Conservation (phyloP, 2,113 vertebrate genomes). For the Sigmodon hispidus region DNA sequence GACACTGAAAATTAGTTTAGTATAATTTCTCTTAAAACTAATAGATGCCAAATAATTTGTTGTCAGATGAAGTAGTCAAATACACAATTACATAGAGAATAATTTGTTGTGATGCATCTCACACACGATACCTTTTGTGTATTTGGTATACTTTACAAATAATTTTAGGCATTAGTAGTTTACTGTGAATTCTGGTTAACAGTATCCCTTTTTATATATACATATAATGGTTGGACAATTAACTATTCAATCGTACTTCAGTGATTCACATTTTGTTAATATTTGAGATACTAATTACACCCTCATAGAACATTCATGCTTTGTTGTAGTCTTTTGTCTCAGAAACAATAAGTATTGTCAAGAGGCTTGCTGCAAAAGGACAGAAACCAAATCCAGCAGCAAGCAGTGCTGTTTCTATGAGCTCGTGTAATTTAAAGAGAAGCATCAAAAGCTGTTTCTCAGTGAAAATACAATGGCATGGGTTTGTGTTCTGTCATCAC, state of each 20-base stretch:
- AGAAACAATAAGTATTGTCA: conserved; percentile 78
- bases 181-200: conserved; percentile 25
- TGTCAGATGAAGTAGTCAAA: conserved; percentile 36
- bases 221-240: conserved; percentile 63
- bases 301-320: conserved; percentile 58
- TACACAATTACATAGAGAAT: neutral
- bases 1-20: conserved; percentile 24
- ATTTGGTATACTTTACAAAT: conserved; percentile 33
- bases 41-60: neutral
- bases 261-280: conserved; percentile 76
- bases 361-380: conserved; percentile 78
- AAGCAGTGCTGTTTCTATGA: conserved; percentile 72
- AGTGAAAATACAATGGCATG: conserved; percentile 78
- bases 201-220: conserved; percentile 65
- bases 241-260: conserved; percentile 65
- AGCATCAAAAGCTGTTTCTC: conserved; percentile 73
- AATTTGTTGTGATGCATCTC: neutral
- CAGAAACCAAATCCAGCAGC: conserved; percentile 46
- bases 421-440: conserved; percentile 74
- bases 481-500: conserved; percentile 79
- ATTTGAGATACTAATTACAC: conserved; percentile 80
- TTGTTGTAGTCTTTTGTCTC: conserved; percentile 72
- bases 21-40: neutral
- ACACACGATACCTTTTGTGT: neutral
- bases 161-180: conserved; percentile 40